Evolutionary conservation across 2,888 invertebrate genomes (phyloP), one percentile per base, ranked within the genome.

Genomic region (Drosophila fungiperda): DNA sequence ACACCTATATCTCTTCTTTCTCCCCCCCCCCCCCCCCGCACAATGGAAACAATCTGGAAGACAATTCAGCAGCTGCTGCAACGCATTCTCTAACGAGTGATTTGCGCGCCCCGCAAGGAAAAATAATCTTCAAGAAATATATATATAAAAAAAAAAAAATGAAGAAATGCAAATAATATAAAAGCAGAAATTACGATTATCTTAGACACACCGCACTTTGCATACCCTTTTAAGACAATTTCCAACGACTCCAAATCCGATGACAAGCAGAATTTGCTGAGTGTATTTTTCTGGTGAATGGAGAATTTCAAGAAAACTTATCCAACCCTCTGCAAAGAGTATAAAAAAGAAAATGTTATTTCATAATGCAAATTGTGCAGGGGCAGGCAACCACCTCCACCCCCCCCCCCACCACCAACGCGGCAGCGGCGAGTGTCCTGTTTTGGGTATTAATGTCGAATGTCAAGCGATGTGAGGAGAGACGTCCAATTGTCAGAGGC

Each of bases 361-460:
- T 89, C 89, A 89, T 87, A 87, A 87, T 87, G 87, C 89, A 89
- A 87, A 87, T 87, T 87, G 81, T 76, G 88, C 80, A 71, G 59
- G 48, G 62, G 17, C 49, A 55, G 26, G 53, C 42, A 29, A 45
- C 23, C 35, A 50, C 29, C 20, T 32, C 33, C 8, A 20, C 45
- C 15, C 26, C 23, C 23, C 23, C 23, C 23, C 23, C 23, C 1
- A n/a, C n/a, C n/a, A n/a, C n/a, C n/a, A n/a, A n/a, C n/a, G 45
- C 15, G 45, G 15, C 23, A 45, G 4, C 8, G 20, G 15, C 23
- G 50, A 36, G 35, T 50, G 35, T 57, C 42, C 64, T 64, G 23
- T 26, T 60, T 50, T 33, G 55, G 69, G 87, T 88, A 90, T 90
- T 90, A 90, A 90, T 90, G 90, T 89, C 90, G 89, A 84, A 89